A percentile compares a stretch with the other conserved stretches of the same genome.
Evolutionary conservation across 2,113 vertebrate species (phyloP).

Genomic region (Passer domesticus): DNA sequence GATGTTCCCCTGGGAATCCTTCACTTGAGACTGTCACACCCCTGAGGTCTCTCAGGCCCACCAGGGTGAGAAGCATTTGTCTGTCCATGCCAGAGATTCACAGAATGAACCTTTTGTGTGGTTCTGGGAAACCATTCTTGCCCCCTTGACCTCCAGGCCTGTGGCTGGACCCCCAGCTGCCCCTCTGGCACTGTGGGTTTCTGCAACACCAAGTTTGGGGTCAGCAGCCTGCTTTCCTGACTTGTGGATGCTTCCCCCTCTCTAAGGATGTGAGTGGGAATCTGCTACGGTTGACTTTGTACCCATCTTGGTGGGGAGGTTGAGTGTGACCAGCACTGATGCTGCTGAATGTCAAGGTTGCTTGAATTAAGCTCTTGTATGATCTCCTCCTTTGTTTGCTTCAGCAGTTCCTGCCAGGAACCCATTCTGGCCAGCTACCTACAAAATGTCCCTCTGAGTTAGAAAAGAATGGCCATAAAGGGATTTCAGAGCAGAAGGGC

Average conservation of each 20-base stretch:
- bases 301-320: background rate
- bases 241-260: background rate
- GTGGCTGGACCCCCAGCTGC: background rate
- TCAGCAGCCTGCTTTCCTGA: background rate
- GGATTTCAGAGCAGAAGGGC: constrained; percentile 33
- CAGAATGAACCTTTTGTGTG: background rate
- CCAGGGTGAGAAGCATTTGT: background rate
- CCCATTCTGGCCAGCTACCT: background rate
- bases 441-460: background rate
- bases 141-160: background rate
- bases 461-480: background rate
- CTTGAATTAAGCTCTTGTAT: background rate
- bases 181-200: background rate
- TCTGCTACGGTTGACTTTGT: constrained; percentile 37
- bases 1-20: background rate
- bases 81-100: background rate
- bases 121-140: background rate
- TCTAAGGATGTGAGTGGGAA: background rate
- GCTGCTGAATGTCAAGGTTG: background rate
- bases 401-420: background rate
- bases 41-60: background rate
- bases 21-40: background rate
- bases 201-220: background rate
- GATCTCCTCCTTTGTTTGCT: background rate
- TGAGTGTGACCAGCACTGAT: background rate